phyloP scores from a whole-genome alignment of 2,797 vertebrate genomes.

The Alfaro cultratus region DNA sequence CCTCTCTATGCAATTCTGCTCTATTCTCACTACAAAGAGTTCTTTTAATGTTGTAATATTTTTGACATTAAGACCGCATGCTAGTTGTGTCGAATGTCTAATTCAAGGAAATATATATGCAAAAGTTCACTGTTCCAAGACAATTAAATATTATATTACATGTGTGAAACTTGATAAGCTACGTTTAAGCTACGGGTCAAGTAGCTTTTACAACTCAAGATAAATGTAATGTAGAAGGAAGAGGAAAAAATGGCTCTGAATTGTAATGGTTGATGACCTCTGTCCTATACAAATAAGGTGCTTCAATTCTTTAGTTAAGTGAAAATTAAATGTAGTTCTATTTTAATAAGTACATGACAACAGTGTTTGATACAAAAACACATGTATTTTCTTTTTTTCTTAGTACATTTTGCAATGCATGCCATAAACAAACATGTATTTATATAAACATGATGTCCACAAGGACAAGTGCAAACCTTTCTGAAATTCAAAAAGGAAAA shows the following conservation, averaged over 20 bases:
- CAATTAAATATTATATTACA: no score
- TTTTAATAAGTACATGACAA: neutral
- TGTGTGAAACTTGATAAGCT: neutral
- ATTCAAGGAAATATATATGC: neutral
- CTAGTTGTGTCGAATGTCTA: neutral
- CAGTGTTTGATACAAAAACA: slow-evolving; percentile 69
- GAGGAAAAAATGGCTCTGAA: neutral
- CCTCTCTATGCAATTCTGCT: no score
- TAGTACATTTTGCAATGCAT: slow-evolving; percentile 73
- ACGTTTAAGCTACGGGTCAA: neutral
- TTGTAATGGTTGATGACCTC: neutral
- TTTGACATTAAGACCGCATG: neutral
- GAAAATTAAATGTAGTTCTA: neutral
- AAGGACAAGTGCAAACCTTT: slow-evolving; percentile 82
- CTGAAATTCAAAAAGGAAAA: slow-evolving; percentile 70
- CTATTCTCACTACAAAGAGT: neutral
- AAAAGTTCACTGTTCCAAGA: neutral
- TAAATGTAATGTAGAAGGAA: neutral
- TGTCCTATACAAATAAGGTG: neutral
- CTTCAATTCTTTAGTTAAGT: neutral
- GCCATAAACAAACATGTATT: slow-evolving; percentile 73
- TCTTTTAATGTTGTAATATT: neutral
- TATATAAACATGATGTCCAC: slow-evolving; percentile 63
- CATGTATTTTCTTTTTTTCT: slow-evolving; percentile 65
- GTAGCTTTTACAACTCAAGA: neutral